Conservation (phyloP, 2,113 vertebrate genomes). For the Trematocara stigmaticum region DNA sequence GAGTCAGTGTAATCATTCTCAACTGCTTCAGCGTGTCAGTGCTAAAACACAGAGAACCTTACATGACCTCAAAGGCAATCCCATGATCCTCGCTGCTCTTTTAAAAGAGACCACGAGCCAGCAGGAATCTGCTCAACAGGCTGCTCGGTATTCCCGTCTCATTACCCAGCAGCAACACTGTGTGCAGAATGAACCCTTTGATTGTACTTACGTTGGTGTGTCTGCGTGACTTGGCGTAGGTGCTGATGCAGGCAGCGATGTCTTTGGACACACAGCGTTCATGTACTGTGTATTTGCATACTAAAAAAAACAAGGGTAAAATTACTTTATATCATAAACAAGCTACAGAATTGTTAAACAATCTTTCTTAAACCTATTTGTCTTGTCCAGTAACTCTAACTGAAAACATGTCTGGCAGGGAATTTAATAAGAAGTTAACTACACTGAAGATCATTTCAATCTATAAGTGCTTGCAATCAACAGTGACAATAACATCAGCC, state of each 20-base stretch:
- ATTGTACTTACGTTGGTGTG: constrained; percentile 79
- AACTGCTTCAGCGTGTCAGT: neutral
- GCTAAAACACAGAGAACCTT: neutral
- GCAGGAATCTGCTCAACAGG: neutral
- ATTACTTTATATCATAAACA: neutral
- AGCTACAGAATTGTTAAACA: neutral
- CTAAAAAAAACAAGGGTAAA: constrained; percentile 51
- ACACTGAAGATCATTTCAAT: neutral
- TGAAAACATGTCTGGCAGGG: neutral
- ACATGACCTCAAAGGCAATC: neutral
- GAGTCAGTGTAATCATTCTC: neutral
- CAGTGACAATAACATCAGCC: neutral
- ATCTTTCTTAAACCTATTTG: neutral
- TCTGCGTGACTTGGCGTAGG: constrained; percentile 84
- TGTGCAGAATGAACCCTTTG: neutral
- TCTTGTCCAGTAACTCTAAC: neutral
- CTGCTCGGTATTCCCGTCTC: neutral
- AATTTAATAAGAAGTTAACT: neutral
- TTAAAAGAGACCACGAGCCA: neutral
- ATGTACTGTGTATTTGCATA: constrained; percentile 94
- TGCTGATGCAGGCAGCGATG: constrained; percentile 90
- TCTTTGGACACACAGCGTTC: constrained; percentile 92
- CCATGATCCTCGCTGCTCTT: neutral
- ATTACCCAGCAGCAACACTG: neutral
- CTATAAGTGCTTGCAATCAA: neutral